These are phyloP conservation scores for Paelopatides confundens DNA, from an alignment of 53 echinoderm and acorn worm genomes.

Conservation along the genomic window DNA sequence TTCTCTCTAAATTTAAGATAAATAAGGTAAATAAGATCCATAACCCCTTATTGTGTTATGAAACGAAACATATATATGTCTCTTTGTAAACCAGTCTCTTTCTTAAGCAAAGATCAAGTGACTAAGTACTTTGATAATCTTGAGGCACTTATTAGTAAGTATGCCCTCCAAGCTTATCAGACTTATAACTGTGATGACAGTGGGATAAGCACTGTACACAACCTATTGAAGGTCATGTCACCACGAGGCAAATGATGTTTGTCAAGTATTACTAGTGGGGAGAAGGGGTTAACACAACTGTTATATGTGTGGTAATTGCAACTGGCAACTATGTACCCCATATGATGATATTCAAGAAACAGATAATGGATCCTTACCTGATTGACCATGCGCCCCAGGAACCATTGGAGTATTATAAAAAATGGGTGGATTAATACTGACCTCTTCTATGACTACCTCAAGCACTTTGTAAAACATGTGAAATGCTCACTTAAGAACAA, in stretches of 20 bases:
- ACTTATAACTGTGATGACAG: background rate
- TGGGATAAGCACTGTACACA: background rate
- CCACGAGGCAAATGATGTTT: background rate
- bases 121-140: background rate
- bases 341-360: background rate
- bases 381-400: background rate
- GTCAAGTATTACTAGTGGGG: background rate
- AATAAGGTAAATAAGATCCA: background rate
- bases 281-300: background rate
- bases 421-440: background rate
- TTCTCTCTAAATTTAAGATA: too few relatives aligned
- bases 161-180: background rate
- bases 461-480: background rate
- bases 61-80: background rate
- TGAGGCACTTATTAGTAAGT: background rate
- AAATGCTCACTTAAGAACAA: too few relatives aligned
- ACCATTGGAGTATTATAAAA: background rate
- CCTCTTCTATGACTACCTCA: background rate
- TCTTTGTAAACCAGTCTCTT: background rate
- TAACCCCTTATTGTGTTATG: background rate
- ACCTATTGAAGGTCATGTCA: background rate
- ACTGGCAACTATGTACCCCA: background rate
- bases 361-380: background rate
- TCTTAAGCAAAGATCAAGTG: background rate
- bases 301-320: background rate